Evolutionary conservation across 2,113 vertebrate genomes (phyloP).

Genomic region (Nibea coibor): DNA sequence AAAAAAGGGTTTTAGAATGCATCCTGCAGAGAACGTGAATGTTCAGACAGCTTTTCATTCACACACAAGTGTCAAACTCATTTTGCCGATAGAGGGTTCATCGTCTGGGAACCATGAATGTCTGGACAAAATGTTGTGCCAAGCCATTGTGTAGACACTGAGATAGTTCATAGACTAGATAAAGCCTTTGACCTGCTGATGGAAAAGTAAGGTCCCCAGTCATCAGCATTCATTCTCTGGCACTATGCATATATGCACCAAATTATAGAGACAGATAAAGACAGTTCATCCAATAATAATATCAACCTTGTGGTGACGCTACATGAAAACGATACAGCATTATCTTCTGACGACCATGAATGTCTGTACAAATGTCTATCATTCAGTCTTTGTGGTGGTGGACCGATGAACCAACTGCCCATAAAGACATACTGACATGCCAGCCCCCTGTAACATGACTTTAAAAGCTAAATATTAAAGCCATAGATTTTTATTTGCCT

Average conservation of each 20-base stretch:
- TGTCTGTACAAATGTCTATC: not conserved
- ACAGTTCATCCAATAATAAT: not conserved
- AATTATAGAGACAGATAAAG: no score
- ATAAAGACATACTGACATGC: not conserved
- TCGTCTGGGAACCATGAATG: no score
- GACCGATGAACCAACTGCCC: not conserved
- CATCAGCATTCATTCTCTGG: not conserved
- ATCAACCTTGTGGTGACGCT: not conserved
- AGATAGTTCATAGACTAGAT: no score
- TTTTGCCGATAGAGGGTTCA: no score
- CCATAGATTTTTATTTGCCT: not conserved
- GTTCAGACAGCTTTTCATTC: not conserved
- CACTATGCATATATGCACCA: not conserved
- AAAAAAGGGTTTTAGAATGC: not conserved
- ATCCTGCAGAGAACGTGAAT: not conserved
- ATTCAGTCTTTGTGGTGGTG: not conserved
- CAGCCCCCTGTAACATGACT: not conserved
- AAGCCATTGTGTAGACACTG: not conserved
- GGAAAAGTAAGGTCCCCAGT: no score
- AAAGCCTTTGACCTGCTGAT: no score
- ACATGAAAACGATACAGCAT: not conserved
- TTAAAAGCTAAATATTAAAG: slow-evolving; percentile 4
- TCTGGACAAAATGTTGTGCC: not conserved
- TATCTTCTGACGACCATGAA: not conserved
- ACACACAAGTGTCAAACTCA: not conserved